Conservation (phyloP, 1,140 invertebrate species). For the Prorops nasuta region DNA sequence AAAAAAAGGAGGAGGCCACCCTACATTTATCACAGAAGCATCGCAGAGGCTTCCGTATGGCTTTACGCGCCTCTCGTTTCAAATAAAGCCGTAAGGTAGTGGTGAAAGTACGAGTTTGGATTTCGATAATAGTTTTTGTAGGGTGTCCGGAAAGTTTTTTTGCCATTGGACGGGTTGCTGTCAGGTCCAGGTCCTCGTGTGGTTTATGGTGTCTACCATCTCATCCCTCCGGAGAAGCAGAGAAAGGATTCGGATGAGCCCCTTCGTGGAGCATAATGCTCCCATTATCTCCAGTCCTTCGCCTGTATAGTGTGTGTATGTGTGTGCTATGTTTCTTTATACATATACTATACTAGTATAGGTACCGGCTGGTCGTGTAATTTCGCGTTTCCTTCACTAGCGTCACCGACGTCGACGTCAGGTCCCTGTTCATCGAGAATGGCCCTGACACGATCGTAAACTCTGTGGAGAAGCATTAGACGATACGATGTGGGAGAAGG, state of each 20-base stretch:
- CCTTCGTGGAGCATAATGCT: slow-evolving; percentile 35
- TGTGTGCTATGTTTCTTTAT: slow-evolving; percentile 6
- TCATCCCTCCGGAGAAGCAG: slow-evolving; percentile 15
- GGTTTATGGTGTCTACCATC: slow-evolving; percentile 31
- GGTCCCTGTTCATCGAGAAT: too few species aligned
- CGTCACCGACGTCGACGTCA: too few species aligned
- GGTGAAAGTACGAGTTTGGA: slow-evolving; percentile 18
- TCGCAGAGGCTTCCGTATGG: too few species aligned
- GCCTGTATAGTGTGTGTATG: slow-evolving; percentile 11
- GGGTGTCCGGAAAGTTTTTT: slow-evolving; percentile 24
- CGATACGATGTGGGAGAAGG: background rate
- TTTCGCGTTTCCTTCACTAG: slow-evolving; percentile 1
- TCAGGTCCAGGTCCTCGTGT: slow-evolving; percentile 34
- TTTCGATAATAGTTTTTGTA: slow-evolving; percentile 30
- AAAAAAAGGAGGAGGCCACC: too few species aligned
- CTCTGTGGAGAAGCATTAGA: background rate
- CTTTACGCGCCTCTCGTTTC: too few species aligned
- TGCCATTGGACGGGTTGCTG: slow-evolving; percentile 18
- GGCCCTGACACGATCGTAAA: slow-evolving; percentile 18
- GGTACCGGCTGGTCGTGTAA: slow-evolving; percentile 27
- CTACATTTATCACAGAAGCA: too few species aligned
- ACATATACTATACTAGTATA: too few species aligned
- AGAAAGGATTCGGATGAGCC: slow-evolving; percentile 25
- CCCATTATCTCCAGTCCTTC: slow-evolving; percentile 43
- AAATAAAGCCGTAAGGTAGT: too few species aligned